phyloP scores from a whole-genome alignment of 2,888 invertebrate genomes.

The Lampropteryx suffumata region DNA sequence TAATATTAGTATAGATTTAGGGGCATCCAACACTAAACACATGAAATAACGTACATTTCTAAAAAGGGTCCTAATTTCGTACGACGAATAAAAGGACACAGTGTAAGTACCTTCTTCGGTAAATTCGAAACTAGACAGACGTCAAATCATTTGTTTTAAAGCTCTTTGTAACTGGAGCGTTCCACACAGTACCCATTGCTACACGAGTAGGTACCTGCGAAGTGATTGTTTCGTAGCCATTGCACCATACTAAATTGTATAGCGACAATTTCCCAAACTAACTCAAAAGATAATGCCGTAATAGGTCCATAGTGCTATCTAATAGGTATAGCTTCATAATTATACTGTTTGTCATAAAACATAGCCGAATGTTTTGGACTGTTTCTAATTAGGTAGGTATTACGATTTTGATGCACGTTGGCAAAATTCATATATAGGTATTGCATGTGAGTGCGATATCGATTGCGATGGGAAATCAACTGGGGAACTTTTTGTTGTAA shows the following conservation, averaged over 20 bases:
- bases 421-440: not conserved
- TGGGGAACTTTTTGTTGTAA: not conserved
- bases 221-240: conserved; percentile 22
- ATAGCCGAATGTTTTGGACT: not conserved
- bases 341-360: not conserved
- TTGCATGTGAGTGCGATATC: conserved; percentile 1
- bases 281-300: conserved; percentile 8
- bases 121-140: too few species aligned
- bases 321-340: too few species aligned
- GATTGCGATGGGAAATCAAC: conserved; percentile 4
- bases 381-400: too few species aligned
- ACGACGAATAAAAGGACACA: too few species aligned
- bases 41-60: too few species aligned
- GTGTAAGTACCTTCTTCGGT: too few species aligned
- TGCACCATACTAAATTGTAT: conserved; percentile 23
- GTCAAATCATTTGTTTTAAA: too few species aligned
- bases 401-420: conserved; percentile 1
- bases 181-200: conserved; percentile 26
- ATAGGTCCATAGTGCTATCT: too few species aligned
- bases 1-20: too few species aligned
- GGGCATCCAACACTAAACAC: too few species aligned
- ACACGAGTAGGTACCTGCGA: conserved; percentile 11
- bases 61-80: too few species aligned
- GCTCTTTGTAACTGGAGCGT: conserved; percentile 25
- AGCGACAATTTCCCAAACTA: conserved; percentile 25